Evolutionary conservation across 2,888 invertebrate species (phyloP), one percentile per base, ranked within the genome.

Genomic region (Cosmia trapezina): DNA sequence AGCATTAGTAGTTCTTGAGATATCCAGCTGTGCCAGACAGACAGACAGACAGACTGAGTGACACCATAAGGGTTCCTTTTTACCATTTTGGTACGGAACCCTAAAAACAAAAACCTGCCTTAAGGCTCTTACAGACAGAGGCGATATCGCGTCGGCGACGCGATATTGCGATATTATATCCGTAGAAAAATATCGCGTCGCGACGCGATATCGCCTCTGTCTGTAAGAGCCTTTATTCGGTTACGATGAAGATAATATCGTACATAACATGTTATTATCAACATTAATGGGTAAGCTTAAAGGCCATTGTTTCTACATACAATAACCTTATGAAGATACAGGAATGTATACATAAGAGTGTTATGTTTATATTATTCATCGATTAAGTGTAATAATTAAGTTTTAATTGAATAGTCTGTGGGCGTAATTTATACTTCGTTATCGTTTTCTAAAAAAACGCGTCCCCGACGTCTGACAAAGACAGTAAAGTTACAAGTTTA

Each of bases 401-500:
- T 59, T 74, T 70, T 70, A 79, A 79, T 75, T 65, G 33, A 75
- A 83, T 74, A 65, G 80, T 68, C 64, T 45, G 80, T 70, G 51
- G 65, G 65, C 22, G 63, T 45, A 53, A 69, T 66, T 74, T 74
- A 74, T 74, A 19, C 37, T 28, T 0, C 17, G 6, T 72, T 78
- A 73, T 73, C 65, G 56, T 75, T 60, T 75, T 67, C 37, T 51
- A 71, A 69, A 77, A 69, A 70, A 83, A 73, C 19, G 19, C 49
- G n/a, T 57, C 45, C 51, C 47, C 49, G 17, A 12, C 14, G 41
- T 19, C 45, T 53, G 22, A 64, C 68, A 64, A 69, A 64, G 43
- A 60, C 66, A 56, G 70, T 86, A 73, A 86, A 80, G 19, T 86
- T 17, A 62, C 43, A 68, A 70, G 54, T 86, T 86, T 80, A 82